phyloP scores from a whole-genome alignment of 2,888 invertebrate genomes.

The Kuschelorhynchus macadamiae region DNA sequence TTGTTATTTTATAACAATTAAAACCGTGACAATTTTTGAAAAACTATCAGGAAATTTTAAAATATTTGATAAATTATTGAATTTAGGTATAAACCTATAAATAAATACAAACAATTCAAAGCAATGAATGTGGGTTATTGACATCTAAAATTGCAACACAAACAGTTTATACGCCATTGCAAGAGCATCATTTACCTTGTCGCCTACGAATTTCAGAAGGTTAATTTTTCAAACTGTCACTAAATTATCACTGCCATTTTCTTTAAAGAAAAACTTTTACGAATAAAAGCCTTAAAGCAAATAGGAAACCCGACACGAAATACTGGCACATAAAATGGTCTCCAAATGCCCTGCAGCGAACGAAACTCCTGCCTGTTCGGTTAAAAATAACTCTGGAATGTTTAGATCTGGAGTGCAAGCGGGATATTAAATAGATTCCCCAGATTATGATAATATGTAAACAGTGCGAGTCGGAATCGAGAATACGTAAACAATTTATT shows the following conservation, averaged over 20 bases:
- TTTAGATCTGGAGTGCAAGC: constrained; percentile 28
- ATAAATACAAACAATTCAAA: too few relatives aligned
- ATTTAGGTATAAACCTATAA: too few relatives aligned
- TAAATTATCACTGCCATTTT: constrained; percentile 5
- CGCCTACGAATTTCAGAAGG: not conserved
- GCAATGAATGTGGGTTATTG: not conserved
- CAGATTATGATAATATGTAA: not conserved
- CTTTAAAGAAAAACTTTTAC: constrained; percentile 7
- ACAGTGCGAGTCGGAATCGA: too few relatives aligned
- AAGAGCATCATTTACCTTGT: constrained; percentile 3
- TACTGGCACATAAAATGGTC: constrained; percentile 20
- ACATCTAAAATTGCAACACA: not conserved
- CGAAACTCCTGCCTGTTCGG: constrained; percentile 21
- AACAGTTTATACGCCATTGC: not conserved
- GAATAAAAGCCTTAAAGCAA: constrained; percentile 6
- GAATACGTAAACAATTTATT: too few relatives aligned
- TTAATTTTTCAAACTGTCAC: not conserved
- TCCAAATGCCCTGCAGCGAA: constrained; percentile 11
- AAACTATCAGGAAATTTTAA: too few relatives aligned
- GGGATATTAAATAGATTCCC: constrained; percentile 12
- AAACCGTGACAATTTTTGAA: too few relatives aligned
- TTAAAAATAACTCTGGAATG: constrained; percentile 39
- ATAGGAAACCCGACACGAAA: constrained; percentile 12
- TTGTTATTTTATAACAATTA: too few relatives aligned
- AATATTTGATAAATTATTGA: too few relatives aligned